phyloP scores from a whole-genome alignment of 2,888 invertebrate species.

The Drosophila pseudotakahashii region DNA sequence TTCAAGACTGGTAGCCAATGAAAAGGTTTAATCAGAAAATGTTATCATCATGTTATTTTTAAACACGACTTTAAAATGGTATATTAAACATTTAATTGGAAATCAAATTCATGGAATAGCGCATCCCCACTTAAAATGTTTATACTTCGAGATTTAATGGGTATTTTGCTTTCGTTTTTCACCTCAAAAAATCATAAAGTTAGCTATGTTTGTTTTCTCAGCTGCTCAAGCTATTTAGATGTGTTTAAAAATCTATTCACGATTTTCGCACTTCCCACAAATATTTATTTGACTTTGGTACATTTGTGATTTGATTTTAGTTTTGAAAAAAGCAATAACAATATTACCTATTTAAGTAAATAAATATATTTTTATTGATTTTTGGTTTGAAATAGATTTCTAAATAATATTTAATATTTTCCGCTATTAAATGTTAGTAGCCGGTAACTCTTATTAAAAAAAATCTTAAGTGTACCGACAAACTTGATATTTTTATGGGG shows the following conservation, averaged over 20 bases:
- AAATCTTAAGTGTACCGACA: background rate
- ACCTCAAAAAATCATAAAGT: constrained; percentile 9
- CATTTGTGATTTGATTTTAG: background rate
- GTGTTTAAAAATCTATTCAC: constrained; percentile 15
- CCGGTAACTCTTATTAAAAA: background rate
- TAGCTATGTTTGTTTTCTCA: background rate
- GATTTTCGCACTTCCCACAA: background rate
- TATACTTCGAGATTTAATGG: background rate
- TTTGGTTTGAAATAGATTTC: no score
- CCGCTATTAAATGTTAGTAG: no score
- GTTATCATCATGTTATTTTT: no score
- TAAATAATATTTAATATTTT: no score
- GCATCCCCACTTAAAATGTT: background rate
- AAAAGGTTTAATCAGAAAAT: background rate
- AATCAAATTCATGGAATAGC: no score
- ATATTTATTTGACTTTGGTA: background rate
- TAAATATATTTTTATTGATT: background rate
- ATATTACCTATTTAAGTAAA: no score
- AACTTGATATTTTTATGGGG: constrained; percentile 19
- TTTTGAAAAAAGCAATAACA: background rate
- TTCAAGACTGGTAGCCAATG: background rate
- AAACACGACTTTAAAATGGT: no score
- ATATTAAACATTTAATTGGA: no score
- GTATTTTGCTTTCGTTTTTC: background rate
- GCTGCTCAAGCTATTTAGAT: constrained; percentile 11